Percentiles rank a stretch among this genome's conserved stretches.
These are phyloP conservation scores for Xiphophorus maculatus DNA, from an alignment of 2,113 vertebrate species.

Conservation along the genomic window DNA sequence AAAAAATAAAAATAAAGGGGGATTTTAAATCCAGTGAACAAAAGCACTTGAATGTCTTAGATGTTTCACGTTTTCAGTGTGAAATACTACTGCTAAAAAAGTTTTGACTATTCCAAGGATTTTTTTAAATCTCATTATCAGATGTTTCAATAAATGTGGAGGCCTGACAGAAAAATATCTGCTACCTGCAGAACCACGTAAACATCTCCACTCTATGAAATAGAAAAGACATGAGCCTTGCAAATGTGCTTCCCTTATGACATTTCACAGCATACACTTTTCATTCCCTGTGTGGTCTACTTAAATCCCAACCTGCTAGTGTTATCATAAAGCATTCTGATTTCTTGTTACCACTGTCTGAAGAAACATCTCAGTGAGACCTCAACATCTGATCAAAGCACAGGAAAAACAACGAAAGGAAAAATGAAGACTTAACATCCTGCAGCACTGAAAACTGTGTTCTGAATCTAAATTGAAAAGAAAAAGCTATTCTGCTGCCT, in stretches of 20 bases:
- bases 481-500: not conserved
- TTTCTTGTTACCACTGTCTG: conserved; percentile 23
- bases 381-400: conserved; percentile 61
- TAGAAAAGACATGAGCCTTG: not conserved
- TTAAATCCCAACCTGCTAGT: conserved; percentile 42
- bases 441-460: conserved; percentile 31
- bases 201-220: not conserved
- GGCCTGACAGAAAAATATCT: not conserved
- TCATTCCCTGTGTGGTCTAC: conserved; percentile 23
- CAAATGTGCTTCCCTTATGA: conserved; percentile 7
- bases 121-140: not conserved
- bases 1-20: too few species aligned
- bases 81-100: not conserved
- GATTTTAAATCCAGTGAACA: not conserved
- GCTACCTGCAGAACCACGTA: not conserved
- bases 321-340: conserved; percentile 45
- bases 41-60: not conserved
- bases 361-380: conserved; percentile 31
- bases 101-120: not conserved
- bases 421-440: conserved; percentile 28
- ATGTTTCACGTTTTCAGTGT: too few species aligned
- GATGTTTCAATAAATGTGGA: too few species aligned
- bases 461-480: conserved; percentile 41
- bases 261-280: conserved; percentile 4
- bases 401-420: conserved; percentile 30